A percentile compares a stretch with the other conserved stretches of the same genome.
Conservation (phyloP, 1,140 invertebrate species). For the Pinna nobilis region DNA sequence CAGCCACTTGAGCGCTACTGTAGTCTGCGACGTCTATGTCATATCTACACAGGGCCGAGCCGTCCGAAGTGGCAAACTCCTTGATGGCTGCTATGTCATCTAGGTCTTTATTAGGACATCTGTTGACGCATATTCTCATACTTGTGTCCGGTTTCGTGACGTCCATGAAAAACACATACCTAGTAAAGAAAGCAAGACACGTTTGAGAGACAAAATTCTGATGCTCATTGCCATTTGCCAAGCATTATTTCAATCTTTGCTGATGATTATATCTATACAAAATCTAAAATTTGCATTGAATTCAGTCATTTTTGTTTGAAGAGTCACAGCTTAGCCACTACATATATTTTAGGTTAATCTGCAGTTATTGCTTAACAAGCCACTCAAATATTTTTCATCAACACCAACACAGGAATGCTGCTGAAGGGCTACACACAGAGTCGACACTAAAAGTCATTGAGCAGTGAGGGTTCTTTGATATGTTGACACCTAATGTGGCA, state of each 20-base stretch:
- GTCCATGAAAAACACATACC: conserved; percentile 90
- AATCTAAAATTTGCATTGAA: background rate
- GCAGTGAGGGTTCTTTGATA: too few species aligned
- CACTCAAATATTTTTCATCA: too few species aligned
- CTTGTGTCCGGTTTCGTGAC: conserved; percentile 84
- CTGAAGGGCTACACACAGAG: too few species aligned
- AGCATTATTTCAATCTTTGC: background rate
- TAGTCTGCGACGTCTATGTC: conserved; percentile 62
- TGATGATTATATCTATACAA: background rate
- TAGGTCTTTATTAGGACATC: conserved; percentile 86
- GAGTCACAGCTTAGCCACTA: too few species aligned
- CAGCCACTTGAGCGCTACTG: conserved; percentile 3
- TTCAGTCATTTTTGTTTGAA: background rate
- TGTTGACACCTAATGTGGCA: too few species aligned
- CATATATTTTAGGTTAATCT: too few species aligned
- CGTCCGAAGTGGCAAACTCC: conserved; percentile 84
- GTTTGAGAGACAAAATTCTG: background rate
- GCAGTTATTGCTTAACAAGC: too few species aligned
- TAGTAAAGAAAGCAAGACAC: conserved; percentile 53
- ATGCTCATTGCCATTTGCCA: background rate
- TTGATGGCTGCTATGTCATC: conserved; percentile 81
- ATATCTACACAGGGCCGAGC: conserved; percentile 82
- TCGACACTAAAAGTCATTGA: too few species aligned
- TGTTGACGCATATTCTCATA: conserved; percentile 91
- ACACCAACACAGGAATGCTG: too few species aligned